Evolutionary conservation across 2,888 invertebrate genomes (phyloP).

Genomic region (Salticus scenicus): DNA sequence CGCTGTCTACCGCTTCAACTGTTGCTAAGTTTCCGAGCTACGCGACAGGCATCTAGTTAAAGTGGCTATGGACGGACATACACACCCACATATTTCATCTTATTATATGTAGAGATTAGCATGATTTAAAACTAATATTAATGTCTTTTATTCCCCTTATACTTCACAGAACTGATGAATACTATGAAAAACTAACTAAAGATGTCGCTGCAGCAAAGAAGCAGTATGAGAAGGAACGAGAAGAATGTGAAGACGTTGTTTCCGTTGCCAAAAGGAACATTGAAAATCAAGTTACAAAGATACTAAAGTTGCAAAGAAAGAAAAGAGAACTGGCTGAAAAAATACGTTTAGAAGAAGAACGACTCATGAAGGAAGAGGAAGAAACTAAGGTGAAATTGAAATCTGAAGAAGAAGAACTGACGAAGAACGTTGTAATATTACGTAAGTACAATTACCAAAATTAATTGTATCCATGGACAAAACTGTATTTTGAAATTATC

Average conservation of each 20-base stretch:
- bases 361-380: not conserved
- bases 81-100: no score
- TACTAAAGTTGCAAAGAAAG: not conserved
- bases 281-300: not conserved
- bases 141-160: no score
- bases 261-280: constrained; percentile 23
- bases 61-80: no score
- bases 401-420: constrained; percentile 30
- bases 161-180: constrained; percentile 9
- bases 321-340: not conserved
- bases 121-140: no score
- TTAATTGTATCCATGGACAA: no score
- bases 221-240: constrained; percentile 7
- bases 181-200: constrained; percentile 7
- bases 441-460: constrained; percentile 20
- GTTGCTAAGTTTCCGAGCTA: no score
- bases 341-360: not conserved
- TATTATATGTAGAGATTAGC: no score
- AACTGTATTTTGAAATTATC: no score
- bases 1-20: no score
- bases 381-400: not conserved
- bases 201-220: not conserved
- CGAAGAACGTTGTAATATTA: constrained; percentile 25
- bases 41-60: no score
- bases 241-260: constrained; percentile 31